phyloP scores from a whole-genome alignment of 2,113 vertebrate species.

The Procavia capensis region DNA sequence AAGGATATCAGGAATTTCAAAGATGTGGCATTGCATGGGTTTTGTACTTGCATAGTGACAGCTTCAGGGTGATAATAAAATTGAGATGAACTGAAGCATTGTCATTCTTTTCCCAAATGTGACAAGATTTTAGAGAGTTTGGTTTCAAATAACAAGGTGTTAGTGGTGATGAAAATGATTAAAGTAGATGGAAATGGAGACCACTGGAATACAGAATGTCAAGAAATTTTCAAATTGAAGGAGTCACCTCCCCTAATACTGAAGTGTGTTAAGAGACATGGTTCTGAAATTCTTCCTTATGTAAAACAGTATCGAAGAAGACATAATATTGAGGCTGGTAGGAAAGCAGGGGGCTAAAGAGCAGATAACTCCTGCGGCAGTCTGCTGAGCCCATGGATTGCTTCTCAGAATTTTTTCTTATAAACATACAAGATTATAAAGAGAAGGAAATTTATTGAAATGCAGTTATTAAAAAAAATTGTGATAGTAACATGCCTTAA shows the following conservation, averaged over 20 bases:
- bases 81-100: neutral
- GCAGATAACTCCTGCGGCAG: neutral
- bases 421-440: neutral
- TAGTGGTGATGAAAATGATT: neutral
- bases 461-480: neutral
- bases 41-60: neutral
- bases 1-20: neutral
- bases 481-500: neutral
- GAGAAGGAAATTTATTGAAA: neutral
- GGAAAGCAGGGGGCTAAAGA: too few relatives aligned
- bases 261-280: neutral
- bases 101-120: neutral
- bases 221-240: neutral
- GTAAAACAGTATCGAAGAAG: neutral
- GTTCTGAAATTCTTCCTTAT: neutral
- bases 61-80: neutral
- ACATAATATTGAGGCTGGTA: neutral
- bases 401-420: neutral
- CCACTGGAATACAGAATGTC: neutral
- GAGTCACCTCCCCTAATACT: neutral
- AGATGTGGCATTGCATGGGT: neutral
- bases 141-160: neutral
- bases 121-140: neutral
- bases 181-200: neutral
- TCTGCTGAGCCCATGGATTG: neutral